phyloP scores from a whole-genome alignment of 2,797 vertebrate species.

The Pelodytes ibericus region DNA sequence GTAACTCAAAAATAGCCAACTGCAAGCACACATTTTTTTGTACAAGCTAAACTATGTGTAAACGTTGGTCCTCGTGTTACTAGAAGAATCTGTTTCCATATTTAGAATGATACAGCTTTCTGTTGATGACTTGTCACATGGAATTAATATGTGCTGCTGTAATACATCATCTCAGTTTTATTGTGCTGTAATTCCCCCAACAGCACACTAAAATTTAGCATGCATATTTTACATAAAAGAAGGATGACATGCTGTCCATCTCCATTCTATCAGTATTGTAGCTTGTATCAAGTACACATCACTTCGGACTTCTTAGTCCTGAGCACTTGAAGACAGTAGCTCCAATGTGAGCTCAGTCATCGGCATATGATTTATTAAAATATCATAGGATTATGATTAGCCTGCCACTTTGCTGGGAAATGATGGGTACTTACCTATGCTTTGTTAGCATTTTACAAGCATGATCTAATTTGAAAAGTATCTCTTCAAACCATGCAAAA shows the following conservation, averaged over 20 bases:
- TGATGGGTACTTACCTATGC: conserved; percentile 58
- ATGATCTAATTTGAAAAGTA: conserved; percentile 18
- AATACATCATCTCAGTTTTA: conserved; percentile 22
- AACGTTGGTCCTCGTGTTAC: neutral
- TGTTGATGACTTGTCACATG: conserved; percentile 8
- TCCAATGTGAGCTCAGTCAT: conserved; percentile 45
- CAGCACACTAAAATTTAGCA: conserved; percentile 36
- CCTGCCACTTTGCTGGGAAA: conserved; percentile 58
- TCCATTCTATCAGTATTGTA: conserved; percentile 50
- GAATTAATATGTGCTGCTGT: conserved; percentile 6
- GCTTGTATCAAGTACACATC: conserved; percentile 39
- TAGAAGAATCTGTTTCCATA: neutral
- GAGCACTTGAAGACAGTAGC: conserved; percentile 48
- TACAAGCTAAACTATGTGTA: too few relatives aligned
- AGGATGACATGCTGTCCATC: conserved; percentile 46
- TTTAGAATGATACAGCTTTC: neutral
- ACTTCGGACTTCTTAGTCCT: conserved; percentile 43
- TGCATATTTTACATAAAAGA: conserved; percentile 44
- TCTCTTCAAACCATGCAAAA: neutral
- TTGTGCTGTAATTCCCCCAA: conserved; percentile 43
- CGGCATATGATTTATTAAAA: conserved; percentile 61
- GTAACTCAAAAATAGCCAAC: too few relatives aligned
- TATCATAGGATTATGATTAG: conserved; percentile 58
- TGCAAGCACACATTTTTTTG: too few relatives aligned
- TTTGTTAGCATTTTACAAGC: conserved; percentile 57